A percentile compares a stretch with the other conserved stretches of the same genome.
phyloP scores from a whole-genome alignment of 2,888 invertebrate genomes.

The Pachycephus smyrnensis region DNA sequence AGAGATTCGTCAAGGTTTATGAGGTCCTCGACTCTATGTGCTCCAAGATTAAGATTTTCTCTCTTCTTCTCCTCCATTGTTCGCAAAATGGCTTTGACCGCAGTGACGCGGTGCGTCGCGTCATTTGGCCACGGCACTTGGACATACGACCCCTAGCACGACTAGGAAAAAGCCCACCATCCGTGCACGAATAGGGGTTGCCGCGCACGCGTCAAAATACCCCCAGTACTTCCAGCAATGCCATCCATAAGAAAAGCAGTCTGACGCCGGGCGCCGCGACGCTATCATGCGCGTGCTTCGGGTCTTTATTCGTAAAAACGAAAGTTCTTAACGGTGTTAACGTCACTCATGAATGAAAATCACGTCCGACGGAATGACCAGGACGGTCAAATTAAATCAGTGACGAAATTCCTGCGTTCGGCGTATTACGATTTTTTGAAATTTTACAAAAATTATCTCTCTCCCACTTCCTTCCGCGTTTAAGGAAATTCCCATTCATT shows the following conservation, averaged over 20 bases:
- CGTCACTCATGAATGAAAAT: constrained; percentile 28
- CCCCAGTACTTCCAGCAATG: constrained; percentile 4
- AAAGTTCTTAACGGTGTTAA: constrained; percentile 36
- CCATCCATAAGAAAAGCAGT: constrained; percentile 48
- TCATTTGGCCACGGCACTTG: not conserved
- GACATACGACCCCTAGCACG: constrained; percentile 11
- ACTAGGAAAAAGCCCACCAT: not conserved
- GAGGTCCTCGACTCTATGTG: not conserved
- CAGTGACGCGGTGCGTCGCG: not conserved
- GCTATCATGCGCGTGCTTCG: constrained; percentile 60
- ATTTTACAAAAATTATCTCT: not conserved
- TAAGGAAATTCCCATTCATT: too few species aligned
- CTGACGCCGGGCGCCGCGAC: constrained; percentile 65
- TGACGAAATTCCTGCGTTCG: not conserved
- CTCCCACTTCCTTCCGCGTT: not conserved
- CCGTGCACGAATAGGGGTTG: not conserved
- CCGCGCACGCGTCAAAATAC: constrained; percentile 6
- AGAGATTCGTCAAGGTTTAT: not conserved
- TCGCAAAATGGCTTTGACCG: not conserved
- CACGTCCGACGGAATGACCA: not conserved
- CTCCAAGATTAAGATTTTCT: not conserved
- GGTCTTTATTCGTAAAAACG: constrained; percentile 36
- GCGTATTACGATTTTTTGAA: not conserved
- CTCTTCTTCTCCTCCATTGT: not conserved
- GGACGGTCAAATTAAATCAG: not conserved